Conservation (phyloP, 64 coral and sea anemone genomes). For the Platygyra sinensis region DNA sequence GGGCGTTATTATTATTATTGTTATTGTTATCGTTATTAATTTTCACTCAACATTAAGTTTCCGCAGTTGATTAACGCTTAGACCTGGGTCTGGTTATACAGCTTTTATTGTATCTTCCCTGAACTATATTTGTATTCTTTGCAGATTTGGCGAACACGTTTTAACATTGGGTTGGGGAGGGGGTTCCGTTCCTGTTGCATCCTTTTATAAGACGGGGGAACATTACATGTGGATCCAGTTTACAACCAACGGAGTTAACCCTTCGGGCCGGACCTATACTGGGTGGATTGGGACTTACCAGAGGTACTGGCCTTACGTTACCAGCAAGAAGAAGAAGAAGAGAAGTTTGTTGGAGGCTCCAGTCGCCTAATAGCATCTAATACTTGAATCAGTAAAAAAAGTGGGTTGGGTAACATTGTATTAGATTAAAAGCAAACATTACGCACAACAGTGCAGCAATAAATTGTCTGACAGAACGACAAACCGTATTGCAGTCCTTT, state of each 20-base stretch:
- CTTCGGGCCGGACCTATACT: constrained; percentile 20
- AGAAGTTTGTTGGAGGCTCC: too few relatives aligned
- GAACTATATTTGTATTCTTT: background rate
- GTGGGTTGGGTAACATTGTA: too few relatives aligned
- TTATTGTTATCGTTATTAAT: too few relatives aligned
- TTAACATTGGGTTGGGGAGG: constrained; percentile 60
- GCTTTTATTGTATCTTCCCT: background rate
- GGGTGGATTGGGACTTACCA: constrained; percentile 10
- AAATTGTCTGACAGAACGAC: too few relatives aligned
- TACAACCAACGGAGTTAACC: constrained; percentile 50
- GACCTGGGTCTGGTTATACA: background rate
- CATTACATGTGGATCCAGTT: constrained; percentile 82
- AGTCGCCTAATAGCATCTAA: too few relatives aligned
- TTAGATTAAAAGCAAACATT: too few relatives aligned
- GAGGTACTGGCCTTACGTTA: constrained; percentile 68
- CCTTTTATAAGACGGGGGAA: background rate
- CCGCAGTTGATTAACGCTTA: too few relatives aligned
- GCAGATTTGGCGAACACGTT: constrained; percentile 35
- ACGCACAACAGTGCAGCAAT: too few relatives aligned
- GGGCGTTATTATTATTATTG: too few relatives aligned
- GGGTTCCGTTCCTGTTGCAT: constrained; percentile 21
- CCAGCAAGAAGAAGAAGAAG: constrained; percentile 37
- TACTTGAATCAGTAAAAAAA: too few relatives aligned
- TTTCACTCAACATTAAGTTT: too few relatives aligned
- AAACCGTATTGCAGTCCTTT: too few relatives aligned